These are phyloP conservation scores for Parotia lawesii DNA, from an alignment of 2,113 vertebrate genomes.

Conservation along the genomic window DNA sequence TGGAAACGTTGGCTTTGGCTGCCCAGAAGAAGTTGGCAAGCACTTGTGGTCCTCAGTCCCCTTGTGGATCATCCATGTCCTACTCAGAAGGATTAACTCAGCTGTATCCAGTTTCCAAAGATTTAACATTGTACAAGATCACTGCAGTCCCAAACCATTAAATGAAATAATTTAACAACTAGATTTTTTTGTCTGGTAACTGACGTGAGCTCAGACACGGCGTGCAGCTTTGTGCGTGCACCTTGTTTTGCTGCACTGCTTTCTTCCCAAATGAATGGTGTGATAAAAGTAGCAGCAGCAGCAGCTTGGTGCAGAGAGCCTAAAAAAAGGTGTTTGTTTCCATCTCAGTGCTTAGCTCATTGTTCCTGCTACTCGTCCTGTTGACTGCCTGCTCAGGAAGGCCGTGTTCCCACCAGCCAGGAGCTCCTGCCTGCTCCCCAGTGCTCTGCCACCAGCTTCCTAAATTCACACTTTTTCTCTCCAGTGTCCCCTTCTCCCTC, in stretches of 20 bases:
- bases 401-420: not conserved
- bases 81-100: not conserved
- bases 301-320: not conserved
- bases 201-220: not conserved
- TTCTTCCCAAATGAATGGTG: slow-evolving; percentile 36
- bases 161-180: not conserved
- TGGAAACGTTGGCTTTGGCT: not conserved
- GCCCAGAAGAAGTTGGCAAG: not conserved
- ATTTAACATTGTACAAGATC: not conserved
- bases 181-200: not conserved
- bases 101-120: not conserved
- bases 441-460: not conserved
- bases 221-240: not conserved
- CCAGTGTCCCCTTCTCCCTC: not conserved
- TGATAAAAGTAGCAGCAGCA: slow-evolving; percentile 31
- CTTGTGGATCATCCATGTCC: not conserved
- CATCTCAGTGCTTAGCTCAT: slow-evolving; percentile 12
- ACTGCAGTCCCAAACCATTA: not conserved
- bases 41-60: not conserved
- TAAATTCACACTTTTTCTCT: not conserved
- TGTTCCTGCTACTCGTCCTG: slow-evolving; percentile 46
- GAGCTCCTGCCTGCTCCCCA: not conserved
- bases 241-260: not conserved
- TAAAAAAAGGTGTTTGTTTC: slow-evolving; percentile 57
- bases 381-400: slow-evolving; percentile 49